Evolutionary conservation across 2,113 vertebrate species (phyloP), one percentile per base, ranked within the genome.

Genomic region (Indicator indicator): DNA sequence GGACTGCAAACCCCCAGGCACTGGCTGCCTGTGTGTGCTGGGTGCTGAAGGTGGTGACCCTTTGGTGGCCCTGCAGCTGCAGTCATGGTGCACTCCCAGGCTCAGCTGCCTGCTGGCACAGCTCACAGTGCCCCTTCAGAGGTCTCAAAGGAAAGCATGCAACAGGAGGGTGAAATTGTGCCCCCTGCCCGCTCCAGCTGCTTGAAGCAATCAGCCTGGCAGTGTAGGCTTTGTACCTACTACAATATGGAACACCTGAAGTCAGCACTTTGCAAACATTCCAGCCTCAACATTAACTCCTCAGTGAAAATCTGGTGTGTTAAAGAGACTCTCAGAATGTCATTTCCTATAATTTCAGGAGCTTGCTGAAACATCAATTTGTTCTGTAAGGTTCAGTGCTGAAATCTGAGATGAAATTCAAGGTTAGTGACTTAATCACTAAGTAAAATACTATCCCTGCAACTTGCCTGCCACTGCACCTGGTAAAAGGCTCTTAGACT

Each of bases 321-420:
- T 73, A 36, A 44, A 75, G n/a, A 68, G 26, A 59, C 60, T 40
- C 69, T 72, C 55, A 68, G 46, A 72, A 73, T 12, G 15, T n/a
- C 36, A 48, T 77, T 73, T 73, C 26, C 48, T 85, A 32, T 54
- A 16, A 55, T 73, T 69, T 48, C 3, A 9, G 28, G 27, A 93
- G 60, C 60, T 84, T 69, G n/a, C 84, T 50, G 75, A 93, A 77
- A 64, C 75, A 76, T 68, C 87, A 82, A 2, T 81, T 81, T 79
- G 76, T 69, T 12, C 55, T 69, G 46, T 44, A 60, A 77, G 38
- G 26, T 30, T 88, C 70, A 81, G 81, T 44, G 63, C 36, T 82
- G 64, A 81, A 77, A 23, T 38, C 18, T 59, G 42, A 30, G 60
- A 88, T 85, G 38, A 36, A 88, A 59, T 84, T 74, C 70, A 87